Conservation (phyloP, 2,888 invertebrate species). For the Caenorhabditis sulstoni region DNA sequence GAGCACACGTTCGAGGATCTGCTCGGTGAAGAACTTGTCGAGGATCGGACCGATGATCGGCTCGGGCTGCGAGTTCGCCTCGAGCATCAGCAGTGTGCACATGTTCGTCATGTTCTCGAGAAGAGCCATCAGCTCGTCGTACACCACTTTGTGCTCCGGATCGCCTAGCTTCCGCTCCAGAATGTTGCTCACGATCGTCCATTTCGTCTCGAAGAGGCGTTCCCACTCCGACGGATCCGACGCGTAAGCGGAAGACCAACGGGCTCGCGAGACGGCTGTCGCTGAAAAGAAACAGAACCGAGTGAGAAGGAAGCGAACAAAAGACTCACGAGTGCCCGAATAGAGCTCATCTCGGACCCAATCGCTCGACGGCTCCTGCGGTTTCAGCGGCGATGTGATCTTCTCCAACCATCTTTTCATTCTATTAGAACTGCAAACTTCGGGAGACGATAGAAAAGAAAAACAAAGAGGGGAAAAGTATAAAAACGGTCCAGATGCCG, state of each 20-base stretch:
- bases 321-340: constrained; percentile 40
- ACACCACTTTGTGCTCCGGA: constrained; percentile 63
- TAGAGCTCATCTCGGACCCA: constrained; percentile 51
- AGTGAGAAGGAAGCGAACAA: too few species aligned
- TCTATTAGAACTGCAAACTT: neutral
- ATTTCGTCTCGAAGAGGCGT: constrained; percentile 69
- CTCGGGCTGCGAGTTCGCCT: constrained; percentile 78
- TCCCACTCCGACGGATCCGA: constrained; percentile 79
- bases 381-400: constrained; percentile 49
- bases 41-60: constrained; percentile 78
- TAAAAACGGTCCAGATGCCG: neutral
- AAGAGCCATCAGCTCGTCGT: constrained; percentile 67
- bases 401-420: constrained; percentile 56
- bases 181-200: constrained; percentile 46
- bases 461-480: neutral
- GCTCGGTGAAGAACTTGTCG: constrained; percentile 76
- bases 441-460: neutral
- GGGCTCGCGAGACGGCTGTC: constrained; percentile 31
- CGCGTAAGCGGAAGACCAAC: constrained; percentile 73
- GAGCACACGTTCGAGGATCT: constrained; percentile 71
- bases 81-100: constrained; percentile 76
- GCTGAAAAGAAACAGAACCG: too few species aligned
- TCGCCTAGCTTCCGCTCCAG: constrained; percentile 63
- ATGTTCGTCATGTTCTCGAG: constrained; percentile 68
- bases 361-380: constrained; percentile 41